Evolutionary conservation across 1,140 invertebrate species (phyloP), one percentile per base, ranked within the genome.

Genomic region (Procambarus virginalis): DNA sequence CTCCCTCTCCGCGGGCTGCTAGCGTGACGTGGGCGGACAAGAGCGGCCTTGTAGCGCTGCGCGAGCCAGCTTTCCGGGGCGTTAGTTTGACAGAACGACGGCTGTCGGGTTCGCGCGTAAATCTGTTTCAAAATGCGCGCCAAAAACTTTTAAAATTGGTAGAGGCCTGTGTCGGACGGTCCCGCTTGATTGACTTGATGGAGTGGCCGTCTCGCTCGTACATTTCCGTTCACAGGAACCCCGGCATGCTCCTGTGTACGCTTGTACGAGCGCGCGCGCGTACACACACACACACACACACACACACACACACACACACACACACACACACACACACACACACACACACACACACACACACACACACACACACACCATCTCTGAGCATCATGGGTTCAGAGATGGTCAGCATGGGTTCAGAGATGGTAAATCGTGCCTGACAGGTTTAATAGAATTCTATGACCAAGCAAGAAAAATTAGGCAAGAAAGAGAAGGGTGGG

Each of bases 41-140:
- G 60, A 64, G 60, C 4, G 4, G 60, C 60, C 60, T 20, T 64
- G 60, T 64, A 64, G 60, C 4, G 60, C 34, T 14, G 58, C 68
- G 79, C 79, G 48, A 55, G 14, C 79, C 45, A 60, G 51, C 79
- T 81, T 81, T 81, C 79, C 79, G 79, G 79, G 79, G 79, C 14
- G 79, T 81, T 81, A 60, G 79, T 55, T 81, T 81, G 79, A 81
- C 79, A 81, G 60, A 81, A 81, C 34, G 55, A 49, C 20, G 55
- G 14, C 79, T 60, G 34, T 81, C 79, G 14, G 8, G 22, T 49
- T 22, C 48, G 10, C 79, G 34, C 55, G 68, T 81, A 81, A 81
- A 81, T 81, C 79, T 81, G 55, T 22, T 48, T 55, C 60, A 81
- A 81, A 48, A 60, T 34, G 51, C 79, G 3, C 79, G 79, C 20